Evolutionary conservation across 2,888 invertebrate genomes (phyloP), one percentile per base, ranked within the genome.

Genomic region (Diploptera punctata): DNA sequence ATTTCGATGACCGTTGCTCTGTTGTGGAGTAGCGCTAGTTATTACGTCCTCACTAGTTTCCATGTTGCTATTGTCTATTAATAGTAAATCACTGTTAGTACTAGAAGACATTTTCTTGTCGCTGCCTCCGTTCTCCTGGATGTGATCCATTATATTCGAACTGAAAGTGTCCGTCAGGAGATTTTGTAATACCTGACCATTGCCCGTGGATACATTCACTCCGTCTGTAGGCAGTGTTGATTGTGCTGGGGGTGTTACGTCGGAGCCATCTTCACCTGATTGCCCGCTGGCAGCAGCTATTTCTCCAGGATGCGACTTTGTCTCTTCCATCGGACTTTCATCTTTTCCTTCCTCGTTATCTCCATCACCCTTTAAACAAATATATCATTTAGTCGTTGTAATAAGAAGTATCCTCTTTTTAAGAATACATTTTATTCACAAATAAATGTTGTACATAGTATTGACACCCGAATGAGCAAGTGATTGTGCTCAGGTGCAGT

Each of bases 1-100:
- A 60, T 76, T 76, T 49, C 72, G 72, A 73, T 76, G 76, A 54
- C 76, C 76, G 52, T 76, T 76, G 72, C 74, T 76, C 69, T 76
- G 76, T 38, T 70, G 67, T 44, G 65, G 33, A 26, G 68, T 60
- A 33, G 31, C 68, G 61, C 61, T 61, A 62, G 52, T 72, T 57
- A 67, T 74, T 49, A 72, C 57, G 67, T 73, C 73, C 43, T 75
- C 74, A 69, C 74, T 75, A 29, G 67, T 73, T 60, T 75, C 74
- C 72, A 75, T 73, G 26, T 67, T 73, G 29, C 49, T 72, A 62
- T 67, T 73, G 73, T 75, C 75, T 75, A 75, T 75, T 67, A 74
- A 68, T 61, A 74, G 68, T 62, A 74, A 70, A 57, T 74, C 74
- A 72, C 72, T 70, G 70, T 62, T 72, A 38, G 65, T 65, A 72